Conservation (phyloP, 2,888 invertebrate genomes). For the Cotesia congregata region DNA sequence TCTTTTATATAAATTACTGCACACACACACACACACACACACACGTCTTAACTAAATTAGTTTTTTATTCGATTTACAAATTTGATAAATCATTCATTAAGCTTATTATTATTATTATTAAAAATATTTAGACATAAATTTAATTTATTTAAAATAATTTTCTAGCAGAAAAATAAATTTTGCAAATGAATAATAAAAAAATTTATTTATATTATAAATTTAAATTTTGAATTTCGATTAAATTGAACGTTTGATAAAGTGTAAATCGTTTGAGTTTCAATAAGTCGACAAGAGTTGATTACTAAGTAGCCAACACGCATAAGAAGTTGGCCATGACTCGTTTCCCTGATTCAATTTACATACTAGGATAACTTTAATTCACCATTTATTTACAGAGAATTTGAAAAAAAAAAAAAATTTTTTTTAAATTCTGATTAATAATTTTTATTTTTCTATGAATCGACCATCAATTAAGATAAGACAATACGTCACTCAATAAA, state of each 20-base stretch:
- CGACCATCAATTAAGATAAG: too few relatives aligned
- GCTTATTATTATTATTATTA: too few relatives aligned
- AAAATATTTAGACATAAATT: too few relatives aligned
- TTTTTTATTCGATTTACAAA: not conserved
- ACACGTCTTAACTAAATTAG: not conserved
- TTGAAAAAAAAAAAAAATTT: not conserved
- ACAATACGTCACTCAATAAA: too few relatives aligned
- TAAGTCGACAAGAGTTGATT: slow-evolving; percentile 43
- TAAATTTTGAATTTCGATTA: not conserved
- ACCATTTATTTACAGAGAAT: not conserved
- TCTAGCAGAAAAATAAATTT: too few relatives aligned
- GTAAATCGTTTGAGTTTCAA: slow-evolving; percentile 48
- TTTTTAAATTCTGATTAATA: not conserved
- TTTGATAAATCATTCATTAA: too few relatives aligned
- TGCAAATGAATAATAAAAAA: too few relatives aligned
- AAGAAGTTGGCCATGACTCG: slow-evolving; percentile 42
- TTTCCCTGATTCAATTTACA: slow-evolving; percentile 33
- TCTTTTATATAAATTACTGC: slow-evolving; percentile 48
- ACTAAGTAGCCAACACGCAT: slow-evolving; percentile 33
- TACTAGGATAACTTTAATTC: slow-evolving; percentile 3
- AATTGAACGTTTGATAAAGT: slow-evolving; percentile 57
- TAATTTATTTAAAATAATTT: too few relatives aligned
- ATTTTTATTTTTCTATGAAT: too few relatives aligned
- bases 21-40: too few relatives aligned
- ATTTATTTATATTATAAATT: not conserved